Conservation (phyloP, 2,113 vertebrate genomes). For the Pelvicachromis taeniatus region DNA sequence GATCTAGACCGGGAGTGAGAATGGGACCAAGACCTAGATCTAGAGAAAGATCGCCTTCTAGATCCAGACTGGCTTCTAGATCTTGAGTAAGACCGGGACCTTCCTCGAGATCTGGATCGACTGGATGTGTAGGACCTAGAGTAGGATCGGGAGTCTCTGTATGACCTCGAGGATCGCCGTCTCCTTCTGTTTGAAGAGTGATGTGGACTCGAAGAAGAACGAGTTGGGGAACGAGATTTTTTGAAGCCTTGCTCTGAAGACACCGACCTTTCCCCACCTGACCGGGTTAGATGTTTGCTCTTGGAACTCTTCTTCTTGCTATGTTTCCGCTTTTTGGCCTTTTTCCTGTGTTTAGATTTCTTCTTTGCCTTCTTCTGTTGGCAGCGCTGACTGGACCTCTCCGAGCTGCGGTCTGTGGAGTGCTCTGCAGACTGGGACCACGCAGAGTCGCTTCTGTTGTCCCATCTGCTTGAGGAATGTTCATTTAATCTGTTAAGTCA, state of each 20-base stretch:
- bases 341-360: slow-evolving; percentile 89
- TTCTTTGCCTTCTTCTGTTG: slow-evolving; percentile 85
- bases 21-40: slow-evolving; percentile 74
- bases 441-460: slow-evolving; percentile 82
- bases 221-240: slow-evolving; percentile 76
- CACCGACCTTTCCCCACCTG: slow-evolving; percentile 72
- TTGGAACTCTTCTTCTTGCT: slow-evolving; percentile 80
- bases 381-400: slow-evolving; percentile 73
- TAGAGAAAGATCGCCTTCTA: slow-evolving; percentile 56
- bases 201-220: slow-evolving; percentile 71
- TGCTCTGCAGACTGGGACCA: slow-evolving; percentile 84
- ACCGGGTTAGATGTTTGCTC: slow-evolving; percentile 67
- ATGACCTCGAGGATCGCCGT: slow-evolving; percentile 67
- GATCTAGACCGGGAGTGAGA: slow-evolving; percentile 73
- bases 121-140: slow-evolving; percentile 79
- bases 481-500: slow-evolving; percentile 77
- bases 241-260: slow-evolving; percentile 75
- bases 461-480: slow-evolving; percentile 85
- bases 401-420: slow-evolving; percentile 76
- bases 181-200: slow-evolving; percentile 76
- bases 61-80: slow-evolving; percentile 65
- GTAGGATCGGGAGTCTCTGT: slow-evolving; percentile 76
- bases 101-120: slow-evolving; percentile 75
- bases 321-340: slow-evolving; percentile 88
- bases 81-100: slow-evolving; percentile 75